phyloP scores from a whole-genome alignment of 2,888 invertebrate species.

The Charanyca ferruginea region DNA sequence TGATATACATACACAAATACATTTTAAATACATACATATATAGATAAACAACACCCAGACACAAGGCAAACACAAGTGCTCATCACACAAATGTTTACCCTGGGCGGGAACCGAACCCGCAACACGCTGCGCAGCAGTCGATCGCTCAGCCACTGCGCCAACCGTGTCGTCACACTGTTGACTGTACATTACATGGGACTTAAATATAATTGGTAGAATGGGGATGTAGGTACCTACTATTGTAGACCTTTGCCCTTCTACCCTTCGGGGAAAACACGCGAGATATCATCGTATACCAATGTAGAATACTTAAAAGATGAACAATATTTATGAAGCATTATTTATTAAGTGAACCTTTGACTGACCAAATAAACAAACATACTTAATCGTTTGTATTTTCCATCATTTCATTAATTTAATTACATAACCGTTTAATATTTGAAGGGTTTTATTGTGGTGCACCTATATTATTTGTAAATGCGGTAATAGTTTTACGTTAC shows the following conservation, averaged over 20 bases:
- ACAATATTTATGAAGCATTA: not conserved
- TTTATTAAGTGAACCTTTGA: not conserved
- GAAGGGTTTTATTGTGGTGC: conserved; percentile 31
- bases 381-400: not conserved
- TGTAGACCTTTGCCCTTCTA: not conserved
- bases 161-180: no score
- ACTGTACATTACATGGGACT: not conserved
- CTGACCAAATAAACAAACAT: not conserved
- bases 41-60: no score
- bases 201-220: not conserved
- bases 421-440: conserved; percentile 22
- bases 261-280: not conserved
- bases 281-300: not conserved
- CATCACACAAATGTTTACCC: no score
- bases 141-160: no score
- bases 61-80: no score
- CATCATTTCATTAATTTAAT: conserved; percentile 16
- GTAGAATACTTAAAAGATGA: not conserved
- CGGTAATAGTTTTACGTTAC: conserved; percentile 22
- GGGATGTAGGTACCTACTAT: not conserved
- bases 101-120: no score
- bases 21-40: no score
- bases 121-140: no score
- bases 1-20: no score
- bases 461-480: conserved; percentile 28